These are phyloP conservation scores for Sus cebifrons DNA, from an alignment of 2,797 vertebrate species.

Conservation along the genomic window DNA sequence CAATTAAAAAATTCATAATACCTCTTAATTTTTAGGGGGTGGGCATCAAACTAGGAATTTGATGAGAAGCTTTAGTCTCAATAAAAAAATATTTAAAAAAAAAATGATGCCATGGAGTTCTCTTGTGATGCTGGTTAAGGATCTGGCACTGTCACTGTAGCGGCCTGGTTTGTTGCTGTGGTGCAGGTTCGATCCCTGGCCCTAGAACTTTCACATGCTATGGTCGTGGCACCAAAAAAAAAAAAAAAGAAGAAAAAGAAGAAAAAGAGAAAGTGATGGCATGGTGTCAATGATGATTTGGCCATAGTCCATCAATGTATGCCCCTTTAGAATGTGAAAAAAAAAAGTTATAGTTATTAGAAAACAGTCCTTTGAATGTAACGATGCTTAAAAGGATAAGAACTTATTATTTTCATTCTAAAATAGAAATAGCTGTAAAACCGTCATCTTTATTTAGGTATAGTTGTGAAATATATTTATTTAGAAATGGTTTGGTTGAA, in stretches of 20 bases:
- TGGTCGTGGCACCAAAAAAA: too few species aligned
- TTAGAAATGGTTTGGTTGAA: slow-evolving; percentile 28
- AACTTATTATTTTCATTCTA: slow-evolving; percentile 1
- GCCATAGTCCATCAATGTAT: neutral
- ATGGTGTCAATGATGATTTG: neutral
- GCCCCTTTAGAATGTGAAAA: neutral
- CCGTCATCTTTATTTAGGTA: neutral
- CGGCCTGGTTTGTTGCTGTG: too few species aligned
- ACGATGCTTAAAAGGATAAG: neutral
- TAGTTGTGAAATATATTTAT: neutral
- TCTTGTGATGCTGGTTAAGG: too few species aligned
- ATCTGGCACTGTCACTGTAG: too few species aligned
- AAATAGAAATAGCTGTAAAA: slow-evolving; percentile 49
- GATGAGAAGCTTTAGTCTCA: neutral
- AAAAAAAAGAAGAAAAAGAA: too few species aligned
- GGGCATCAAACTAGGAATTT: neutral
- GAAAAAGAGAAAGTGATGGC: neutral
- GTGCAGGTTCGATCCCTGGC: too few species aligned
- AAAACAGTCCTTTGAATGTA: neutral
- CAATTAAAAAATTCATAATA: neutral
- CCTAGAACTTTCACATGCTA: too few species aligned
- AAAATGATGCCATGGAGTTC: neutral
- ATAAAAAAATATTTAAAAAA: neutral
- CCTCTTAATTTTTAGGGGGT: neutral
- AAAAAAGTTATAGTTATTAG: neutral